Evolutionary conservation across 2,797 vertebrate genomes (phyloP).

Genomic region (Sebastes kiyomatsui): DNA sequence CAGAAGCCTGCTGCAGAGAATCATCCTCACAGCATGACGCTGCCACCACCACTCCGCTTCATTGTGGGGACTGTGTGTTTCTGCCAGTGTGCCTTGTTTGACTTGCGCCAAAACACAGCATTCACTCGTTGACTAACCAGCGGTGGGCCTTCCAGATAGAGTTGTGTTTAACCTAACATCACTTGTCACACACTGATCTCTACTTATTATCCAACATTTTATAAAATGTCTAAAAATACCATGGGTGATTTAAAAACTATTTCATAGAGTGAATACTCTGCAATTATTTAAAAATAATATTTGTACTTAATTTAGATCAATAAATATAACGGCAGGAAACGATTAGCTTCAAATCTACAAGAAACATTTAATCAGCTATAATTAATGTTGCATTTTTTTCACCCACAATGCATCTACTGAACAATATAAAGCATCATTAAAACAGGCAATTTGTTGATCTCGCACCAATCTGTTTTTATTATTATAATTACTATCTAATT

Average conservation of each 20-base stretch:
- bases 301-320: background rate
- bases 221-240: background rate
- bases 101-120: background rate
- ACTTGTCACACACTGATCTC: background rate
- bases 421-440: background rate
- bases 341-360: background rate
- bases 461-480: background rate
- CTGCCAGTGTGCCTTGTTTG: background rate
- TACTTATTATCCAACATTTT: background rate
- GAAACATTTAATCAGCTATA: background rate
- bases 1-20: constrained; percentile 30
- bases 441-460: background rate
- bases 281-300: background rate
- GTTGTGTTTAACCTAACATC: background rate
- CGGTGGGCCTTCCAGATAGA: background rate
- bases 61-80: constrained; percentile 3
- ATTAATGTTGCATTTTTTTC: constrained; percentile 1
- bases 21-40: constrained; percentile 9
- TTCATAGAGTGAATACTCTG: background rate
- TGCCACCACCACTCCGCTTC: background rate
- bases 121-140: background rate
- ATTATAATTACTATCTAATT: background rate
- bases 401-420: background rate
- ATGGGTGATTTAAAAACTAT: background rate
- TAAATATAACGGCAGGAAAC: background rate